A percentile compares a stretch with the other conserved stretches of the same genome.
phyloP scores from a whole-genome alignment of 2,113 vertebrate genomes.

The Ammodramus savannarum region DNA sequence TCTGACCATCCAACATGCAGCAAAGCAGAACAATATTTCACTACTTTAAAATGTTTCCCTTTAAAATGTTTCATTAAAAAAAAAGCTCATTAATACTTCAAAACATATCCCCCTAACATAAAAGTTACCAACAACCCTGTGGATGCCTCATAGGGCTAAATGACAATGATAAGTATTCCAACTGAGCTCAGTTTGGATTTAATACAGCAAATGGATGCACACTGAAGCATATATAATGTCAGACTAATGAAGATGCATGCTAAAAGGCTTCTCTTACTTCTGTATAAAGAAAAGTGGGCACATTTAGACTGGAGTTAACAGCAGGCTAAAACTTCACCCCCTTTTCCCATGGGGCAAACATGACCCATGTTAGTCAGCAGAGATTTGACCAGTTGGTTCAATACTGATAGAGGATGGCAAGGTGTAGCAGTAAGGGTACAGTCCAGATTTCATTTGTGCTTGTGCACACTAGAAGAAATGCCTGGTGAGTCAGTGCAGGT shows the following conservation, averaged over 20 bases:
- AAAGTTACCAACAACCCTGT: not conserved
- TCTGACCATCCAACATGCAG: not conserved
- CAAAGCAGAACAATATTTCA: not conserved
- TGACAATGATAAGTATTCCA: not conserved
- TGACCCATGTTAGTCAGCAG: not conserved
- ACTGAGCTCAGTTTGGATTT: not conserved
- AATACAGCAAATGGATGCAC: not conserved
- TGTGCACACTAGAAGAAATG: not conserved
- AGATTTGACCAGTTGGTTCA: not conserved
- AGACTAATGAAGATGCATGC: not conserved
- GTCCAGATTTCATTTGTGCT: not conserved
- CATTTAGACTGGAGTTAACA: not conserved
- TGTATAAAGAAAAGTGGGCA: not conserved
- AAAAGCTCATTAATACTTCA: not conserved
- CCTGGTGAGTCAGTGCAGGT: not conserved
- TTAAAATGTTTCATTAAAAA: not conserved
- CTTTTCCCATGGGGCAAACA: not conserved
- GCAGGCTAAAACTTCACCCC: not conserved
- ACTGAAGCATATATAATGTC: not conserved
- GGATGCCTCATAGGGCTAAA: not conserved
- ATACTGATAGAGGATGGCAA: not conserved
- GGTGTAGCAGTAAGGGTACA: not conserved
- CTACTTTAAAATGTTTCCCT: not conserved
- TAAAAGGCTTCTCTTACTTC: not conserved
- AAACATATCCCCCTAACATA: not conserved